Evolutionary conservation across 2,113 vertebrate genomes (phyloP), one percentile per base, ranked within the genome.

Genomic region (Aldabrachelys gigantea): DNA sequence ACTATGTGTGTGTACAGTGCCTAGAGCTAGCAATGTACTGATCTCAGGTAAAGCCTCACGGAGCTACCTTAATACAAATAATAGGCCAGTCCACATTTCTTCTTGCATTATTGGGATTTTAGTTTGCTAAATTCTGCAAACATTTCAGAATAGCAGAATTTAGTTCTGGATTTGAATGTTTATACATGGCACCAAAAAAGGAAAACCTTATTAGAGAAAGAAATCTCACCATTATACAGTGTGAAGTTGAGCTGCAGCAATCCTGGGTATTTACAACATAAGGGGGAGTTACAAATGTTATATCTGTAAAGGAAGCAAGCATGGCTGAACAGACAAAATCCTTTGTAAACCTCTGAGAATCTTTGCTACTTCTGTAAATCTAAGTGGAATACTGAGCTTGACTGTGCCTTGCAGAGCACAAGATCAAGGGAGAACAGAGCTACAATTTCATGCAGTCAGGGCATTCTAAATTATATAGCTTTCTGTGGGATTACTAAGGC

Each of bases 381-480:
- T 57, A 94, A 75, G 49, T 3, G 10, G 1, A 9, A 78, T 22
- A 7, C 10, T 16, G 76, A 57, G 65, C 57, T 88, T 84, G 85
- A 16, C 75, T 10, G 3, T 24, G 35, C 76, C 57, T 72, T 83
- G n/a, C 78, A 87, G 47, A 52, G 53, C 41, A 80, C 9, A 50
- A 8, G 1, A 1, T 13, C 2, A 7, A 13, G 6, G 21, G 19
- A 54, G 10, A 29, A 59, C 27, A 31, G 41, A 1, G 2, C 53
- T 62, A 21, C 78, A 62, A 88, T 94, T 82, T 9, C 8, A 27
- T 57, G 8, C 44, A 44, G 9, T 49, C 21, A 57, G 25, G 0
- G 0, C 85, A 56, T 10, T 65, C 10, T n/a, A 29, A 0, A 0
- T 1, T 3, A 38, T 72, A 27, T 7, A 89, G 6, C 10, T 80